Conservation (phyloP, 2,888 invertebrate species). For the Endotricha flammealis region DNA sequence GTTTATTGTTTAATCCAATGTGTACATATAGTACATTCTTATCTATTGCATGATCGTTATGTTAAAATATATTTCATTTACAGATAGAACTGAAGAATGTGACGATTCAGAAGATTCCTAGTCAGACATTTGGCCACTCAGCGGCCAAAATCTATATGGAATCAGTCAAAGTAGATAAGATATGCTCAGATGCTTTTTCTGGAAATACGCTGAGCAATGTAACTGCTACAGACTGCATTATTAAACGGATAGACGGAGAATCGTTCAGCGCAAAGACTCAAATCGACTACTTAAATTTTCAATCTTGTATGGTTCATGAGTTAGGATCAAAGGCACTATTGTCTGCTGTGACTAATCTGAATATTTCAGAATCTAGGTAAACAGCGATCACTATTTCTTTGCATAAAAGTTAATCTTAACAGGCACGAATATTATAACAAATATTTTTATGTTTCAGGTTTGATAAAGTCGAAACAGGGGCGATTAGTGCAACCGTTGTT, state of each 20-base stretch:
- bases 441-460: conserved; percentile 70
- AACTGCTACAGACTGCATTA: conserved; percentile 79
- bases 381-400: conserved; percentile 16
- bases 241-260: conserved; percentile 78
- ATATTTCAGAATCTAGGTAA: conserved; percentile 81
- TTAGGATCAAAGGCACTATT: conserved; percentile 79
- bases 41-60: too few species aligned
- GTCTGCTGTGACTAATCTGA: conserved; percentile 81
- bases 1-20: too few species aligned
- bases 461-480: conserved; percentile 78
- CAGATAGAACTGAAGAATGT: conserved; percentile 83
- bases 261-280: conserved; percentile 81
- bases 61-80: conserved; percentile 26
- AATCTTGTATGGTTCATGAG: conserved; percentile 75
- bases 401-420: not conserved
- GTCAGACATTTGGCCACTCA: conserved; percentile 81
- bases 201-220: conserved; percentile 82
- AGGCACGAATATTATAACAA: not conserved
- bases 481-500: conserved; percentile 81
- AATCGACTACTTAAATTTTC: conserved; percentile 79
- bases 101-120: conserved; percentile 77
- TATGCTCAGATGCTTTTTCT: conserved; percentile 81
- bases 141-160: conserved; percentile 79
- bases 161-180: conserved; percentile 66
- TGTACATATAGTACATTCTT: too few species aligned